These are phyloP conservation scores for Casuarius casuarius DNA, from an alignment of 2,113 vertebrate species.

Conservation along the genomic window DNA sequence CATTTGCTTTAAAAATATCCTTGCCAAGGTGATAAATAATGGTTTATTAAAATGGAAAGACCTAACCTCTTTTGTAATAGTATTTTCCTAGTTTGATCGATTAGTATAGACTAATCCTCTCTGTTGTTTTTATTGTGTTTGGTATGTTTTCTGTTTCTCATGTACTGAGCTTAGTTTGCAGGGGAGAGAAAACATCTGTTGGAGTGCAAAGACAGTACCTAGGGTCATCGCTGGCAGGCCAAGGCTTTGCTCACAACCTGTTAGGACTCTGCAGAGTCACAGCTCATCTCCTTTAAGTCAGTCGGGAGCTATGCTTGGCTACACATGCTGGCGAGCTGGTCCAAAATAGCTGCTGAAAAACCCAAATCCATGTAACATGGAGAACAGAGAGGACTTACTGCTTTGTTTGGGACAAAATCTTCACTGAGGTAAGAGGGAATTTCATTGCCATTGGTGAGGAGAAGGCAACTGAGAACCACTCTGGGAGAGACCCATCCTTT, in stretches of 20 bases:
- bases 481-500: neutral
- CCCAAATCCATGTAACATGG: neutral
- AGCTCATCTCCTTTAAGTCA: neutral
- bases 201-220: neutral
- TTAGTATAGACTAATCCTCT: neutral
- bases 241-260: neutral
- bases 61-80: neutral
- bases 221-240: neutral
- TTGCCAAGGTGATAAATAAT: constrained; percentile 13
- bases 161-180: neutral
- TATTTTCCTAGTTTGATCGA: neutral
- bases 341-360: neutral
- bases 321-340: neutral
- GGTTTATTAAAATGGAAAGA: constrained; percentile 18
- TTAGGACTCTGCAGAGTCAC: neutral
- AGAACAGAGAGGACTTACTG: neutral
- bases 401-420: neutral
- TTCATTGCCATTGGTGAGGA: neutral
- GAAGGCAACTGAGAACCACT: neutral
- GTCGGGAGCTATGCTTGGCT: neutral
- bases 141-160: neutral
- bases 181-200: neutral
- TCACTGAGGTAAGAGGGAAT: neutral
- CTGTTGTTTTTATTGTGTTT: neutral
- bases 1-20: constrained; percentile 39